These are phyloP conservation scores for Troides helena DNA, from an alignment of 2,888 invertebrate genomes.

Conservation along the genomic window DNA sequence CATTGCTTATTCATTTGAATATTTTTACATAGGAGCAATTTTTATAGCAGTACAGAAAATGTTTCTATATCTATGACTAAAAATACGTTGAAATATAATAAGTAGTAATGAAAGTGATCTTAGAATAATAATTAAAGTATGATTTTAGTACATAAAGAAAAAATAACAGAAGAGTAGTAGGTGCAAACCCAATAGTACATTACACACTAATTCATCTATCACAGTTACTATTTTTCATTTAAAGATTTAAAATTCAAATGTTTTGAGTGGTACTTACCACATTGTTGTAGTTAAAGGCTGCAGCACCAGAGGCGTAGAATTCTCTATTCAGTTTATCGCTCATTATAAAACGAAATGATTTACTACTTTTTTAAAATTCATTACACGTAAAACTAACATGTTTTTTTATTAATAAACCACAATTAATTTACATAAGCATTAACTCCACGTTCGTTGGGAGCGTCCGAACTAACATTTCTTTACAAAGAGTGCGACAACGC, in stretches of 20 bases:
- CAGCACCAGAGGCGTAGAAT: slow-evolving; percentile 65
- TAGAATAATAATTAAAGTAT: no score
- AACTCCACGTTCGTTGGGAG: slow-evolving; percentile 53
- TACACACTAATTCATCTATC: neutral
- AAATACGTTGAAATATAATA: no score
- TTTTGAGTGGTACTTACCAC: slow-evolving; percentile 58
- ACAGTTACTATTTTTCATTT: neutral
- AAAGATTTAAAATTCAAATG: neutral
- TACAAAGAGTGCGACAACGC: slow-evolving; percentile 3
- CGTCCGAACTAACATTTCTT: slow-evolving; percentile 66
- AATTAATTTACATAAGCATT: slow-evolving; percentile 35
- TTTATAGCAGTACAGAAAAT: no score
- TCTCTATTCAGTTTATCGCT: slow-evolving; percentile 71
- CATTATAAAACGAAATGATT: slow-evolving; percentile 49
- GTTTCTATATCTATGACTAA: no score
- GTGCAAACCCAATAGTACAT: neutral
- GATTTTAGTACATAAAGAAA: no score
- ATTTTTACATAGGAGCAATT: no score
- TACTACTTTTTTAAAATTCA: slow-evolving; percentile 44
- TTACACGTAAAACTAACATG: slow-evolving; percentile 44
- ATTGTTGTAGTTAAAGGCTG: slow-evolving; percentile 75
- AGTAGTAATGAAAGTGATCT: no score
- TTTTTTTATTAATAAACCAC: slow-evolving; percentile 37
- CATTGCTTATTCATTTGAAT: no score
- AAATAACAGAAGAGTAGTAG: no score